Percentiles rank a stretch among this genome's conserved stretches.
Conservation (phyloP, 2,888 invertebrate genomes). For the Oxyteleia sp. region DNA sequence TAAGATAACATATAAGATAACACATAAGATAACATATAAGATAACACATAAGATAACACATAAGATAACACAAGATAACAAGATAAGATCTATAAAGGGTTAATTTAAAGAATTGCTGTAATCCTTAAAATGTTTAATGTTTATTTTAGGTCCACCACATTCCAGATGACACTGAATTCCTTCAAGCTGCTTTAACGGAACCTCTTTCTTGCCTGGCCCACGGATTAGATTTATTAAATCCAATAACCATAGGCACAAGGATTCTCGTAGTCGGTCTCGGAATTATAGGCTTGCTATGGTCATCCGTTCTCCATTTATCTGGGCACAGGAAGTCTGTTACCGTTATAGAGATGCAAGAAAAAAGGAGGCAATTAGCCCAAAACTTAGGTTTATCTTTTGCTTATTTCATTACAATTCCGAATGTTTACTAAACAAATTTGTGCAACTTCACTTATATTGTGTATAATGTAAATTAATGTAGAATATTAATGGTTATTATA, state of each 20-base stretch:
- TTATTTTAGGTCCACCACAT: conserved; percentile 79
- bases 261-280: conserved; percentile 92
- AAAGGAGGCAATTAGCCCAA: conserved; percentile 81
- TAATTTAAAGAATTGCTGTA: too few relatives aligned
- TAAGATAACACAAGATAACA: too few relatives aligned
- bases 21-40: too few relatives aligned
- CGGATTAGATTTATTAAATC: conserved; percentile 90
- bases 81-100: too few relatives aligned
- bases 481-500: too few relatives aligned
- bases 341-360: conserved; percentile 90
- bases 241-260: conserved; percentile 89
- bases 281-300: conserved; percentile 92
- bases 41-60: too few relatives aligned
- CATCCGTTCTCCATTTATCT: conserved; percentile 90
- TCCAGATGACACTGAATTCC: conserved; percentile 82
- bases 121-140: too few relatives aligned
- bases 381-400: conserved; percentile 82
- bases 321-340: conserved; percentile 91
- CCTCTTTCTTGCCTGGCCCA: conserved; percentile 92
- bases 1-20: too few relatives aligned
- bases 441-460: too few relatives aligned
- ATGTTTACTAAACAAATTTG: too few relatives aligned
- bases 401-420: too few relatives aligned
- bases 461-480: too few relatives aligned
- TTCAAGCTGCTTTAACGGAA: conserved; percentile 90